Conservation (phyloP, 2,797 vertebrate genomes). For the Meda fulgida region DNA sequence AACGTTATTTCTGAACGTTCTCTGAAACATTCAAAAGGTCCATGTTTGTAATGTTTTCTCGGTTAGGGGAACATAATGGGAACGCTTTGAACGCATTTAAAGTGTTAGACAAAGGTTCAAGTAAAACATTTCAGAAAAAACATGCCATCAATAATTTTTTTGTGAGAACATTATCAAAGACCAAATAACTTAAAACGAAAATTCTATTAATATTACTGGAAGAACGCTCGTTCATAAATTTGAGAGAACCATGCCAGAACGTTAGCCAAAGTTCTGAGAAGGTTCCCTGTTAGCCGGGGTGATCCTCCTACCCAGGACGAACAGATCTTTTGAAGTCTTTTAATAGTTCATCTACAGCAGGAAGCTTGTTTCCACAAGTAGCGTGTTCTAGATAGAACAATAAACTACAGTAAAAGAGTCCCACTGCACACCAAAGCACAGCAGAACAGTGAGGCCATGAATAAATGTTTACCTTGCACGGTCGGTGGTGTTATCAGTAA, state of each 20-base stretch:
- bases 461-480: conserved; percentile 33
- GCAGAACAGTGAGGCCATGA: conserved; percentile 6
- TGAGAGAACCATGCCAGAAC: neutral
- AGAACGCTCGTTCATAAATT: neutral
- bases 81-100: neutral
- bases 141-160: neutral
- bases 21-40: neutral
- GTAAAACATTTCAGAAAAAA: neutral
- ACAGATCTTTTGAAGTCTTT: conserved; percentile 24
- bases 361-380: conserved; percentile 42
- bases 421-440: conserved; percentile 39
- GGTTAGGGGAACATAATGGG: neutral
- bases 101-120: neutral
- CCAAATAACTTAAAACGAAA: neutral
- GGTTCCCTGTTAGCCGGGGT: neutral
- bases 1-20: neutral
- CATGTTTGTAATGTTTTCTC: neutral
- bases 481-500: conserved; percentile 36
- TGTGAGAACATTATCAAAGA: neutral
- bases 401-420: conserved; percentile 40
- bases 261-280: neutral
- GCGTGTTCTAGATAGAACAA: conserved; percentile 37
- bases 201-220: neutral
- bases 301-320: conserved; percentile 2
- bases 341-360: conserved; percentile 24